Percentiles rank a stretch among this genome's conserved stretches.
phyloP scores from a whole-genome alignment of 2,113 vertebrate species.

The Typhlomys cinereus region DNA sequence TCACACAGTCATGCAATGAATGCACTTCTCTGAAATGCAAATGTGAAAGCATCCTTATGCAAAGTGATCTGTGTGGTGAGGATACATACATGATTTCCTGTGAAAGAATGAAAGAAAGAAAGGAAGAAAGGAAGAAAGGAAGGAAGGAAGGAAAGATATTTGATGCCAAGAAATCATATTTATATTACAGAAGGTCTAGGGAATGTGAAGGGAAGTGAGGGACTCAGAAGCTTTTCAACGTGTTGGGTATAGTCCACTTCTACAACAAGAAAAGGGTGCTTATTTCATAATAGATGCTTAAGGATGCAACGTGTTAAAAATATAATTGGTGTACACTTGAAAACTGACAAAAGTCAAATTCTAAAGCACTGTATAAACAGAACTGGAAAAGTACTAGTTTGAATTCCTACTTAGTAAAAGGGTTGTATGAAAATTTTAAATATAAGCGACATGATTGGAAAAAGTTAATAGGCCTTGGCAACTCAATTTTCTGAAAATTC shows the following conservation, averaged over 20 bases:
- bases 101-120: no score
- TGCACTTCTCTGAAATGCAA: no score
- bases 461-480: constrained; percentile 1
- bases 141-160: background rate
- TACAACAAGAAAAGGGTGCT: background rate
- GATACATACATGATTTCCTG: no score
- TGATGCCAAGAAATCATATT: background rate
- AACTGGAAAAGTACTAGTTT: background rate
- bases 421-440: constrained; percentile 20
- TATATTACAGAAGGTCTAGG: background rate
- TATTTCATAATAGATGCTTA: constrained; percentile 1
- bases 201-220: background rate
- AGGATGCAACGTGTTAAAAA: background rate
- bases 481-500: constrained; percentile 70
- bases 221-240: background rate
- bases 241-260: background rate
- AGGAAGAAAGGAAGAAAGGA: no score
- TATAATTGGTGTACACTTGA: background rate
- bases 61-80: background rate
- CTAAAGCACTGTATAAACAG: background rate
- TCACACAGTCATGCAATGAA: background rate
- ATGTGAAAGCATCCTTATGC: background rate
- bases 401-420: background rate
- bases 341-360: constrained; percentile 20
- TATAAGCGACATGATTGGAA: background rate